Conservation (phyloP, 2,113 vertebrate genomes). For the Peromyscus polionotus region DNA sequence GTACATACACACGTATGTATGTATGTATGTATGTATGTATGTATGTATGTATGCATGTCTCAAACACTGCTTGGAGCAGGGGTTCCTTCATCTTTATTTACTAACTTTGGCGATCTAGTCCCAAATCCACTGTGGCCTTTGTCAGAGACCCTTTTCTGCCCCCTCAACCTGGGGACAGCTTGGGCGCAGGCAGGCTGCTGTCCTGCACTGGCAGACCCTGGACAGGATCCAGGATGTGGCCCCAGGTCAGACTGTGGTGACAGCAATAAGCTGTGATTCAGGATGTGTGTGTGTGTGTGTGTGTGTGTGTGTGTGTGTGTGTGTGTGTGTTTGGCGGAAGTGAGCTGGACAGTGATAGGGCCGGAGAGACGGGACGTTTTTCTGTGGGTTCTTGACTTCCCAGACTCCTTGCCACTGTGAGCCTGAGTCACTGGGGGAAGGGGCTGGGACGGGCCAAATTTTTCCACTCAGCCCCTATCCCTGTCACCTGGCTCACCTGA, state of each 20-base stretch:
- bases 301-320: slow-evolving; percentile 44
- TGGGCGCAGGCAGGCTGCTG: background rate
- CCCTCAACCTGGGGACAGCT: background rate
- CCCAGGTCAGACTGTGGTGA: background rate
- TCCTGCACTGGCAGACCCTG: background rate
- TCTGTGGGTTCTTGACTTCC: slow-evolving; percentile 77
- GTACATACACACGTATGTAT: too few relatives aligned
- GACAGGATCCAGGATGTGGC: background rate
- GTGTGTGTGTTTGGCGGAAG: slow-evolving; percentile 30
- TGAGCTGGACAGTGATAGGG: slow-evolving; percentile 48
- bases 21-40: too few relatives aligned
- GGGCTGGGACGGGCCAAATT: slow-evolving; percentile 62
- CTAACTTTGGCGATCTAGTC: background rate
- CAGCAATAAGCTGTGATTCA: background rate
- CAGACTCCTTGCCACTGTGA: slow-evolving; percentile 52
- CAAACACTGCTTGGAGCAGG: background rate
- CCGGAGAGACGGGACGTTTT: slow-evolving; percentile 68
- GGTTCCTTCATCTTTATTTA: slow-evolving; percentile 36
- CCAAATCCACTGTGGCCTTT: background rate
- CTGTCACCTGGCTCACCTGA: slow-evolving; percentile 76
- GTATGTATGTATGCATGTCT: background rate
- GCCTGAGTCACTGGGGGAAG: slow-evolving; percentile 71
- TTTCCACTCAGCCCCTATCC: slow-evolving; percentile 78
- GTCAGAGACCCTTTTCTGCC: background rate
- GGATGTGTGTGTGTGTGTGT: slow-evolving; percentile 62